Evolutionary conservation across 2,888 invertebrate species (phyloP), one percentile per base, ranked within the genome.

Genomic region (Kryphioiulus occultus): DNA sequence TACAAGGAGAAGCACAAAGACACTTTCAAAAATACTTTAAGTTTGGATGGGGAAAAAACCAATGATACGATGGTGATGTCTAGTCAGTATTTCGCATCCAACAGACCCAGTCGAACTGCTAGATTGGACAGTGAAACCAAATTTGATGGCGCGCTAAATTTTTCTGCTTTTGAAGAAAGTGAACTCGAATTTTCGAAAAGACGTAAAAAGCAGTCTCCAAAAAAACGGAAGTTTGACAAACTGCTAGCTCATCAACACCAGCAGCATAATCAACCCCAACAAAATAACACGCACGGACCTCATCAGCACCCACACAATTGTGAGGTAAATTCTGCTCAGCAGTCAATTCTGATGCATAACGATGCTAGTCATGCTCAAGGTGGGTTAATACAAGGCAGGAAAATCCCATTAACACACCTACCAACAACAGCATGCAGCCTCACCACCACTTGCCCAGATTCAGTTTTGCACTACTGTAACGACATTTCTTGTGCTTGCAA

Each of bases 1-100:
- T 85, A 89, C 17, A 90, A 90, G 86, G 90, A 90, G 78, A 90
- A 90, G 35, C 90, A 90, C 88, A 89, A 89, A 86, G 89, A 89
- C 35, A 89, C 88, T 15, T 88, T 89, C 4, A 88, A 88, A 32
- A 88, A 85, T 35, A 87, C 87, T 35, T 84, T 87, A 17, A 87
- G 85, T 35, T 47, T 87, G 22, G 87, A 87, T 12, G 44, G 32
- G 30, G 84, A 87, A n/a, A 87, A 87, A 47, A 85, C 85, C 12
- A 84, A 47, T 5, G 32, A 10, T 2, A 47, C 87, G 4, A 17
- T 85, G 5, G 39, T 83, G 17, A n/a, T 87, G 22, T 84, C 84
- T 17, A 87, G 87, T 85, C 87, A 87, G 85, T 85, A 87, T 35
- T 84, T 87, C 17, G 9, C 84, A n/a, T 35, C 30, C 10, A 87